Base-by-base conservation (phyloP, 2,113 vertebrate species). In the Rhabdomys dilectus region DNA sequence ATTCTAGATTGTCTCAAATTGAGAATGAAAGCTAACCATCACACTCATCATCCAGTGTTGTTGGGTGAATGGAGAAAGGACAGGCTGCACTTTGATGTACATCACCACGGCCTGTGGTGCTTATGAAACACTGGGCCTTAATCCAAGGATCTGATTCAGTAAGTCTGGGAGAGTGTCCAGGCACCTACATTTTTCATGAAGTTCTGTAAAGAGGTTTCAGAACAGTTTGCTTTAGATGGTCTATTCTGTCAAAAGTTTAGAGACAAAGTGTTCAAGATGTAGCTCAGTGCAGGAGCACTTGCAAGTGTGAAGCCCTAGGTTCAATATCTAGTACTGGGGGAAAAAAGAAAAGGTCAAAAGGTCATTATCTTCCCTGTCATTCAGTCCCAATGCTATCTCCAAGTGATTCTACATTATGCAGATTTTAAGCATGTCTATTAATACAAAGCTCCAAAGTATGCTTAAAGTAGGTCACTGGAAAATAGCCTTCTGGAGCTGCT, bases 201-300 rank as follows among this genome's bases (percentile, higher is more conserved):
- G 86, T 91, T 92, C 82, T 75, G 36, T 64, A 81, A 95, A 10
- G 8, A 80, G 8, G 6, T 91, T 93, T 94, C 93, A 86, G 88
- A 91, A 68, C 34, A 9, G 31, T 22, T 62, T 82, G 53, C 56
- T 95, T 3, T 84, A 53, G 78, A 87, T 76, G 39, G 11, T 48
- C 29, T 94, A 4, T 88, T 93, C 34, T 89, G 56, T 96, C 53
- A 76, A 85, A 78, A 95, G 16, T 88, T 94, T 70, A 70, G 45
- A 87, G 45, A 87, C 85, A 64, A 48, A 66, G 58, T 45, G 29
- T 10, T 51, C 19, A 51, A n/a, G 66, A 72, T n/a, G 13, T 26
- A 72, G 21, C 48, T 88, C 15, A 10, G 66, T 70, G 48, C 13
- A 26, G 45, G 22, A 88, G 48, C 51, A 53, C 4, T 56, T 88